Conservation (phyloP, 2,797 vertebrate genomes). For the Pangasius macronema region DNA sequence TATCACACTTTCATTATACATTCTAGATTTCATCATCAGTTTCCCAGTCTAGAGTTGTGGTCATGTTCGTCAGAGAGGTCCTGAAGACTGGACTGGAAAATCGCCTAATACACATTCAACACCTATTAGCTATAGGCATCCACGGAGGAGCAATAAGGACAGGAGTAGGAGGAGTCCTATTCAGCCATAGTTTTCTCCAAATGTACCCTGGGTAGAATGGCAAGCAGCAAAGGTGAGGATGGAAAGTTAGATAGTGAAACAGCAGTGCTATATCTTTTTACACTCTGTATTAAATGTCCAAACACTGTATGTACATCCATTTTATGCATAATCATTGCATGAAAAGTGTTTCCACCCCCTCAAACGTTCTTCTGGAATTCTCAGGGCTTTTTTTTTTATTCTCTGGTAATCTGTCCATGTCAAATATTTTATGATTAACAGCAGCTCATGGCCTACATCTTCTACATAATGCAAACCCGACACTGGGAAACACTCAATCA, state of each 20-base stretch:
- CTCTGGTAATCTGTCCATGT: constrained; percentile 5
- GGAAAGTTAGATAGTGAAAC: neutral
- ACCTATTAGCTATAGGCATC: neutral
- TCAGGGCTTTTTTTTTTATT: neutral
- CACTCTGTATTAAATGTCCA: neutral
- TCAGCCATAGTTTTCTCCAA: neutral
- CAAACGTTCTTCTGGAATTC: neutral
- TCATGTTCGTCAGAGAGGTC: neutral
- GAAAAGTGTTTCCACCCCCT: neutral
- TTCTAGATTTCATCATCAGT: neutral
- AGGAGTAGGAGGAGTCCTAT: neutral
- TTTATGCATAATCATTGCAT: neutral
- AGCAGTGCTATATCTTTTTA: neutral
- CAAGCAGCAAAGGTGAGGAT: neutral
- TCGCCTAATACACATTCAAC: neutral
- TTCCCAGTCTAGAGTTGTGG: neutral
- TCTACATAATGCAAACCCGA: neutral
- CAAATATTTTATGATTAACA: constrained; percentile 31
- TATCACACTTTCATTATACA: neutral
- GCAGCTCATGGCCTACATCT: constrained; percentile 12
- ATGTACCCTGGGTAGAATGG: neutral
- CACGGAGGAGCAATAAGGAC: neutral
- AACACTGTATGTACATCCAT: neutral
- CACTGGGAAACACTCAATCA: constrained; percentile 11
- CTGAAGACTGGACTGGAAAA: neutral